Evolutionary conservation across 2,797 vertebrate genomes (phyloP).

Genomic region (Sciurus vulgaris): DNA sequence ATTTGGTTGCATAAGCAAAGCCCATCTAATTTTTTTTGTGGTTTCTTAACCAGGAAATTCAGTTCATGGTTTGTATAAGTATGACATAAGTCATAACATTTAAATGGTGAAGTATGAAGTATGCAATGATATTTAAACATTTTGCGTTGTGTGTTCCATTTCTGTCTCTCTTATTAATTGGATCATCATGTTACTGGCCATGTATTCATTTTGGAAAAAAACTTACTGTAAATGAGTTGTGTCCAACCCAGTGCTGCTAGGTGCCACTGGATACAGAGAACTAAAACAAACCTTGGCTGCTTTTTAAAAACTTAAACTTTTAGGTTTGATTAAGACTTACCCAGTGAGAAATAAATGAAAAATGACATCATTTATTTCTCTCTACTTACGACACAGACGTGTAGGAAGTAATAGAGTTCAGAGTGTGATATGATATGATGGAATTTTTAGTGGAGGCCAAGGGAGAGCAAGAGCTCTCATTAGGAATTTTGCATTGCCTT

Average conservation of each 20-base stretch:
- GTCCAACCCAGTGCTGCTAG: background rate
- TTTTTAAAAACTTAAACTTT: background rate
- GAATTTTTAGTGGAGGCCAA: background rate
- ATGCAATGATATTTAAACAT: background rate
- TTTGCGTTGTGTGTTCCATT: background rate
- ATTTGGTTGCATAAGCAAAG: slow-evolving; percentile 66
- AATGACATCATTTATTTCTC: background rate
- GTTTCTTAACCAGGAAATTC: slow-evolving; percentile 49
- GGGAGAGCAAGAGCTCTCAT: background rate
- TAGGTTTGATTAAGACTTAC: background rate
- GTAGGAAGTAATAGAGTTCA: background rate
- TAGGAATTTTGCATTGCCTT: background rate
- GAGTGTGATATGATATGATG: background rate
- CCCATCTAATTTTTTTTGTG: slow-evolving; percentile 58
- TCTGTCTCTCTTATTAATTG: background rate
- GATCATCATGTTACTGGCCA: background rate
- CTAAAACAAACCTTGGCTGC: background rate
- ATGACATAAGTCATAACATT: slow-evolving; percentile 67
- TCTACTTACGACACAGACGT: background rate
- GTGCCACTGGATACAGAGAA: background rate
- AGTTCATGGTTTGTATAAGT: slow-evolving; percentile 72
- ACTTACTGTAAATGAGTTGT: background rate
- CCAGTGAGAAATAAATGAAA: background rate
- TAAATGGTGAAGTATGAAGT: slow-evolving; percentile 12
- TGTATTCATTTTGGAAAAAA: background rate